These are phyloP conservation scores for Atractosteus spatula DNA, from an alignment of 2,113 vertebrate genomes.

Conservation along the genomic window DNA sequence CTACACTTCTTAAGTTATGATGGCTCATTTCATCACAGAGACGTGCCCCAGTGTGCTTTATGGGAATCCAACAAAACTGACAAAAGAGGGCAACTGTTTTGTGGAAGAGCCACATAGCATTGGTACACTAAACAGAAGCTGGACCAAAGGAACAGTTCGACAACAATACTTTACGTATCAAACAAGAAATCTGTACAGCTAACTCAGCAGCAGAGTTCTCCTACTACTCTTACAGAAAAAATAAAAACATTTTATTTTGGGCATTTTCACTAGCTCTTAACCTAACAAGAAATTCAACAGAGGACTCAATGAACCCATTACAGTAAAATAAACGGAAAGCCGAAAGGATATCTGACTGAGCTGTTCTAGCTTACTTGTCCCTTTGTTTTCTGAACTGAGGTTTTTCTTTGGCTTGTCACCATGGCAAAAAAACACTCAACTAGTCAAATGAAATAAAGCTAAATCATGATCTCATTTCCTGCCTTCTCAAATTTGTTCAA, in stretches of 20 bases:
- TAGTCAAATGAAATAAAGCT: neutral
- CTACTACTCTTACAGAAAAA: neutral
- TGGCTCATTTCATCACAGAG: too few species aligned
- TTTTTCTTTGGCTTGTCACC: neutral
- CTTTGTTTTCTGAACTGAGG: neutral
- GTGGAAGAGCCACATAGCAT: too few species aligned
- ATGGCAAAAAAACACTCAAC: neutral
- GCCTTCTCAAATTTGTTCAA: neutral
- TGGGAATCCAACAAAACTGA: too few species aligned
- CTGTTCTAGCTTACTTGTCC: neutral
- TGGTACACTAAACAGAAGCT: too few species aligned
- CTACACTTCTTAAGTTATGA: too few species aligned
- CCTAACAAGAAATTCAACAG: neutral
- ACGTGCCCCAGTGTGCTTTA: too few species aligned
- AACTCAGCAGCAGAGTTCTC: too few species aligned
- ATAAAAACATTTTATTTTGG: neutral
- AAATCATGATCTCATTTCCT: neutral
- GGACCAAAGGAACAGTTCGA: too few species aligned
- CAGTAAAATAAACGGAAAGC: neutral
- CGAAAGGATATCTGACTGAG: neutral
- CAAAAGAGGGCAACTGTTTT: too few species aligned
- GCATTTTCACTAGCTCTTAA: neutral
- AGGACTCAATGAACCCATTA: too few species aligned
- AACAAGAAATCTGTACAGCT: too few species aligned
- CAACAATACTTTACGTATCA: too few species aligned